phyloP scores from a whole-genome alignment of 2,888 invertebrate species.

The Apodemia mormo region DNA sequence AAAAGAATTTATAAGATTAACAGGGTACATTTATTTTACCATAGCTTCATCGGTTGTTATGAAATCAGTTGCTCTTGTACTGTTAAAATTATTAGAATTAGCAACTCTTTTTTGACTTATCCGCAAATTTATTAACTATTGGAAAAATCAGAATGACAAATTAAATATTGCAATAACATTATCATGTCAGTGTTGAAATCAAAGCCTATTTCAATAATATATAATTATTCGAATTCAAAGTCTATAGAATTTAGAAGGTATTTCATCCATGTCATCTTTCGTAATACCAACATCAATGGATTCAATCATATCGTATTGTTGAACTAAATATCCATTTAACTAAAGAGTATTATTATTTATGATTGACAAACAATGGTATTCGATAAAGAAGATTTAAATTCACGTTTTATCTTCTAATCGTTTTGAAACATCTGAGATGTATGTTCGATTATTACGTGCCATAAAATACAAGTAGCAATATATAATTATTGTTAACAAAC shows the following conservation, averaged over 20 bases:
- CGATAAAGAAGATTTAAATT: background rate
- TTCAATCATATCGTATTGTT: constrained; percentile 14
- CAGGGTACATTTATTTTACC: too few species aligned
- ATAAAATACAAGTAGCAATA: background rate
- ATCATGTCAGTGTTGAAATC: constrained; percentile 22
- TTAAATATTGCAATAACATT: background rate
- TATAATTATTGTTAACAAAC: background rate
- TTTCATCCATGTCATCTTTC: background rate
- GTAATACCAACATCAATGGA: constrained; percentile 2
- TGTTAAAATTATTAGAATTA: too few species aligned
- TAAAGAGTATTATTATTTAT: constrained; percentile 14
- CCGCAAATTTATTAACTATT: too few species aligned
- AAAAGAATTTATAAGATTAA: too few species aligned
- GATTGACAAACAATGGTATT: constrained; percentile 12
- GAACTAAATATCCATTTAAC: constrained; percentile 6
- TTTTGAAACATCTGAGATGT: background rate
- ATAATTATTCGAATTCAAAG: background rate
- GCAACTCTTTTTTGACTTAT: too few species aligned
- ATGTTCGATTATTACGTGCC: background rate
- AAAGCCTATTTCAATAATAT: constrained; percentile 24
- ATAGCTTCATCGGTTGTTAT: too few species aligned
- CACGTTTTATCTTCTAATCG: background rate
- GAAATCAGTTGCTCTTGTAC: too few species aligned
- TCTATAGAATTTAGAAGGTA: background rate
- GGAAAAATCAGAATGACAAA: background rate